These are phyloP conservation scores for Bombus impatiens DNA, from an alignment of 1,140 invertebrate species.

Conservation along the genomic window DNA sequence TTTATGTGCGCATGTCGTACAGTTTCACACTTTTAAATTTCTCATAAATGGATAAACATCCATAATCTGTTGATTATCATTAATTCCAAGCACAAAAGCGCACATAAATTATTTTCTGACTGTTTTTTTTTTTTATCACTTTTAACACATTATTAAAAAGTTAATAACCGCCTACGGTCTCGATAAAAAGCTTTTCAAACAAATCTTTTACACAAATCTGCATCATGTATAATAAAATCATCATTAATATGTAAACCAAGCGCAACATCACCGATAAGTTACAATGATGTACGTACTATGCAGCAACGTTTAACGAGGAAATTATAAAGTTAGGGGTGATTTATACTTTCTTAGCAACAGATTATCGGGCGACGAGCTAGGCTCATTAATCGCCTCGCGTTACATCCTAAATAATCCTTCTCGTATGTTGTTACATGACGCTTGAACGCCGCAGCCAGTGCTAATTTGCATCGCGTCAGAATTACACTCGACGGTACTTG, in stretches of 20 bases:
- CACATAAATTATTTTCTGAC: not conserved
- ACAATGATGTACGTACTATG: not conserved
- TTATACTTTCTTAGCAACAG: conserved; percentile 43
- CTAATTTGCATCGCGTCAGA: conserved; percentile 58
- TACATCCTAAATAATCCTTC: conserved; percentile 59
- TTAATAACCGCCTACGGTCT: not conserved
- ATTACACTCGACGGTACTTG: conserved; percentile 41
- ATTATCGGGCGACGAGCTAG: conserved; percentile 35
- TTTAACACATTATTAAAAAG: not conserved
- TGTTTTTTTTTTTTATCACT: not conserved
- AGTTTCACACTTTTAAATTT: not conserved
- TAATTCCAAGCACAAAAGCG: not conserved
- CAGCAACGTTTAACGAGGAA: not conserved
- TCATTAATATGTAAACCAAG: not conserved
- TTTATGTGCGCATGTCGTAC: no score
- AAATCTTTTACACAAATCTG: not conserved
- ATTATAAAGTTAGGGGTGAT: conserved; percentile 36
- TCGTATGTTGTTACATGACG: conserved; percentile 49
- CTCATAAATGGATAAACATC: not conserved
- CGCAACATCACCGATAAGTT: not conserved
- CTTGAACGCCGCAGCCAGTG: conserved; percentile 30
- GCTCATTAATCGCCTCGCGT: conserved; percentile 54
- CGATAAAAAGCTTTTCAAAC: not conserved
- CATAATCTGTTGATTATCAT: not conserved
- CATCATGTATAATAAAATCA: not conserved